Evolutionary conservation across 2,797 vertebrate genomes (phyloP), one percentile per base, ranked within the genome.

Genomic region (Pangasius sanitwongsei): DNA sequence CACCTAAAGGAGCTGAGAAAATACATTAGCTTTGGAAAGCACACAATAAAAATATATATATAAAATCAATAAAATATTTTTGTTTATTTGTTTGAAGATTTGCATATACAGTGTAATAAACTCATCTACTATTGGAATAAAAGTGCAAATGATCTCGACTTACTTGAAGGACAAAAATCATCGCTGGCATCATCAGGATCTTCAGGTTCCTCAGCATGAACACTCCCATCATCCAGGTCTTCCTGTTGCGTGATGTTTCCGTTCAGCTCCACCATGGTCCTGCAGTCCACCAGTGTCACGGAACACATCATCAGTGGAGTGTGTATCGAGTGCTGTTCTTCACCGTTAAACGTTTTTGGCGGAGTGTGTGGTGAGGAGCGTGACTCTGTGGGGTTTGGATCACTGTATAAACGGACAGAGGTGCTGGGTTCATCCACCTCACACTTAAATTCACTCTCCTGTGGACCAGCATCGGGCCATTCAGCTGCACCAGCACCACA

Each of bases 111-210:
- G 12, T 16, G 34, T 37, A 37, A 70, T 18, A 6, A 70, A 34
- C 20, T 53, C 5, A 7, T 18, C 28, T 78, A 13, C 12, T 53
- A 6, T 6, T 0, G 25, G 11, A 16, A 50, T 13, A 16, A 77
- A 50, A 28, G 1, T 48, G 18, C 11, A 48, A 77, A 61, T 3
- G 0, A 34, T 7, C 65, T 28, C 7, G 5, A 57, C 67, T 57
- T 59, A 86, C 69, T 44, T 13, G 59, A 78, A 65, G 86, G 74
- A 80, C 74, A 78, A 50, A 80, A 67, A 1, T 87, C 86, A 67
- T 87, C 86, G 6, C 44, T 63, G 7, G 18, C 41, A 4, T 50
- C 57, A 23, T 86, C 85, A 9, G 34, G 41, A 15, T 83, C 81
- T 12, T 84, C 83, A 4, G 63, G 63, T 34, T 75, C 85, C 12